Base-by-base conservation (phyloP, 2,888 invertebrate species). In the Nomada fabriciana region DNA sequence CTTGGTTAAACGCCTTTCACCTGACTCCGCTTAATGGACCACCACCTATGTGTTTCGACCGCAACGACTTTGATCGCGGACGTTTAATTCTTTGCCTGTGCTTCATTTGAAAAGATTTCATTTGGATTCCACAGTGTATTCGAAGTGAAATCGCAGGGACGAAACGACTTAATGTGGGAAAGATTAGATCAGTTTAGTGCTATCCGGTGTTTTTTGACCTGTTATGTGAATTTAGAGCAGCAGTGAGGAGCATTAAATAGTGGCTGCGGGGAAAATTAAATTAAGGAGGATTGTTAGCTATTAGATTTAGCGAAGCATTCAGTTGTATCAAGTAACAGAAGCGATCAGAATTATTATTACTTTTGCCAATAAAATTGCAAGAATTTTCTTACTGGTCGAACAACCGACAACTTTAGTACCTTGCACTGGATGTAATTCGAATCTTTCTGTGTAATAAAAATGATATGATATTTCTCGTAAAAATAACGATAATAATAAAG, bases 21-120 rank as follows among this genome's bases (percentile, higher is more conserved):
- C 78, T 71, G 65, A 50, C 78, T 85, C 69, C 71, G 69, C 82
- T 72, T 80, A 84, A 71, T 80, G 80, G 42, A 70, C 60, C 75
- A 7, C 65, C 55, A 74, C 76, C 80, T 57, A 43, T 29, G 36
- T 36, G 36, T 68, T 13, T 61, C 29, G 76, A 68, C 63, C 60
- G 67, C 82, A 20, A 59, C 70, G 67, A 47, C 71, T 71, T 57
- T 43, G 20, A 68, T 11, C 55, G 10, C 25, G 36, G 13, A 2
- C 50, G 20, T 15, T 36, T 64, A 25, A 67, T 59, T 53, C 67
- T 50, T 36, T 7, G 25, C 11, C 11, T 25, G n/a, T 11, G 9
- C 23, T 11, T n/a, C 15, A 42, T 15, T 10, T 11, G 13, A 1
- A 11, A 47, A 23, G 36, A 64, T 73, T 59, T 5, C 36, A 36